Base-by-base conservation (phyloP, 2,888 invertebrate species). In the Phyllotreta striolata region DNA sequence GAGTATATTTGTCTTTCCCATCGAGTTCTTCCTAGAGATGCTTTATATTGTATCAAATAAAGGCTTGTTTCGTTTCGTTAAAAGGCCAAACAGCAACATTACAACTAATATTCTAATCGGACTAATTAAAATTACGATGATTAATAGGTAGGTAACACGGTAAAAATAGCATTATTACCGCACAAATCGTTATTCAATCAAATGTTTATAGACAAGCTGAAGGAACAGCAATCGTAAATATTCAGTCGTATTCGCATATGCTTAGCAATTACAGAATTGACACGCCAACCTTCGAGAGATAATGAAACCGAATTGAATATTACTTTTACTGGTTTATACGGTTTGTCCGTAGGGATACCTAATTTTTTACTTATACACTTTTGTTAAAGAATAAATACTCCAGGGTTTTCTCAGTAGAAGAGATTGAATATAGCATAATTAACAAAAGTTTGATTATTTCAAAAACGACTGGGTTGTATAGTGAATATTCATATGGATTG, bases 231-330 rank as follows among this genome's bases (percentile, higher is more conserved):
- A 52, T 38, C 38, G 39, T 52, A 52, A 52, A 52, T 52, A 52
- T 38, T 49, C 49, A 49, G 14, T 35, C 49, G 6, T 38, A 52
- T 52, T 10, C 10, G 39, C 38, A 38, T 52, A 52, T 38, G 13
- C 13, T 52, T 38, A 14, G 52, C 52, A 38, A 52, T 52, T 52
- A 52, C 38, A 52, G 38, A 60, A 60, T 55, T 60, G 59, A 60
- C 41, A 64, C 51, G 40, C 60, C 60, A 60, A 56, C 64, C 64
- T 64, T 60, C 64, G 24, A 41, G 13, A 49, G 44, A 41, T 64
- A 64, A 64, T 59, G 57, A 63, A 24, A 63, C 55, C 52, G 43
- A 51, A 52, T 60, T 35, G 34, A 55, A 55, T 60, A 55, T 43
- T 47, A 60, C 46, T 60, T 44, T 64, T 64, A 55, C 47, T 38